A percentile compares a stretch with the other conserved stretches of the same genome.
Evolutionary conservation across 1,140 invertebrate genomes (phyloP).

Genomic region (Hypothenemus hampei): DNA sequence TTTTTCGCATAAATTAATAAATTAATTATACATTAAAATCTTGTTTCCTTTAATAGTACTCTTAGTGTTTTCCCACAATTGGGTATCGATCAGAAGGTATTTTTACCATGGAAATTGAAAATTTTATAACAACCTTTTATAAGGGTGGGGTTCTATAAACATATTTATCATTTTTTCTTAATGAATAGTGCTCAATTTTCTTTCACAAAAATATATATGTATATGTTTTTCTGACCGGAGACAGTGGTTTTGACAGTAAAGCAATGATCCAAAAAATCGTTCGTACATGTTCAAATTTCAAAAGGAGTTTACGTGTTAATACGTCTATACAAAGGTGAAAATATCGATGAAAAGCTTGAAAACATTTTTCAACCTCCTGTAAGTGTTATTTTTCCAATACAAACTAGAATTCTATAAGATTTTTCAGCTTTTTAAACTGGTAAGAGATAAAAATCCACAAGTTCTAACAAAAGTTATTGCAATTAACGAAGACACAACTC

Average conservation of each 20-base stretch:
- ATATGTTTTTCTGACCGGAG: constrained; percentile 37
- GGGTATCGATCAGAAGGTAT: too few relatives aligned
- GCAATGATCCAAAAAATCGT: constrained; percentile 66
- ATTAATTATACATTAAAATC: too few relatives aligned
- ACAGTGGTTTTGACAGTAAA: constrained; percentile 45
- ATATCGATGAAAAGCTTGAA: constrained; percentile 47
- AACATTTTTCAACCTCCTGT: constrained; percentile 31
- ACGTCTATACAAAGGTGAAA: constrained; percentile 59
- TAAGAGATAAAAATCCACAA: neutral
- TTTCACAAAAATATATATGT: constrained; percentile 14
- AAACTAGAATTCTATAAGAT: neutral
- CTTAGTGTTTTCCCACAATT: too few relatives aligned
- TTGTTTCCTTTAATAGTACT: too few relatives aligned
- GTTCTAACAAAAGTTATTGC: constrained; percentile 66
- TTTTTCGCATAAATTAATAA: too few relatives aligned
- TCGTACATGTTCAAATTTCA: constrained; percentile 59
- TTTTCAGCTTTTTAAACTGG: neutral
- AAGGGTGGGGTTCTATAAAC: too few relatives aligned
- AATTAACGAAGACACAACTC: constrained; percentile 70
- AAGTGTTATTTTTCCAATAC: constrained; percentile 9
- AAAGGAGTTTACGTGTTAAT: constrained; percentile 61
- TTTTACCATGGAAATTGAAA: too few relatives aligned
- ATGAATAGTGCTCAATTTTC: neutral
- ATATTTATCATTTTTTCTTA: too few relatives aligned
- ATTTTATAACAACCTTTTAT: too few relatives aligned